Evolutionary conservation across 2,888 invertebrate genomes (phyloP).

Genomic region (Emesis russula): DNA sequence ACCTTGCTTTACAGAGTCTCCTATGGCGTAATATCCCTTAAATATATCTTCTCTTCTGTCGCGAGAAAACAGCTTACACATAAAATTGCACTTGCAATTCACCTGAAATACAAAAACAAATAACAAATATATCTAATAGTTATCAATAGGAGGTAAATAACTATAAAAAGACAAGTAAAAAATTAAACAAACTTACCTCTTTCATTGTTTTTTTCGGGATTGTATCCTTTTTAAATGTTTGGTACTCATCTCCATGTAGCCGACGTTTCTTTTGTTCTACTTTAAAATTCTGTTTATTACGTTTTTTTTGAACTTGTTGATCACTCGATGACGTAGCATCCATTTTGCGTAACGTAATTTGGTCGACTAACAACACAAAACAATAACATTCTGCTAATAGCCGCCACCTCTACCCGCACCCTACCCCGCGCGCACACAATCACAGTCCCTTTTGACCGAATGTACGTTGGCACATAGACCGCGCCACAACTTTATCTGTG

Average conservation of each 20-base stretch:
- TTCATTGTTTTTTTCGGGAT: not conserved
- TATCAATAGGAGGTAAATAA: too few relatives aligned
- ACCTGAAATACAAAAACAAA: not conserved
- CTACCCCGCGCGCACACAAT: not conserved
- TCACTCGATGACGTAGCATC: conserved; percentile 7
- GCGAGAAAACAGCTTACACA: not conserved
- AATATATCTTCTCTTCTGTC: conserved; percentile 7
- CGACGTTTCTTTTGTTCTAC: conserved; percentile 9
- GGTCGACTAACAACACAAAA: not conserved
- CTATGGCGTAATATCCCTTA: not conserved
- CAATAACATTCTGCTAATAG: not conserved
- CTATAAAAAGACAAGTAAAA: too few relatives aligned
- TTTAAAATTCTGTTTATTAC: conserved; percentile 7
- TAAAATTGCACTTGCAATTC: conserved; percentile 7
- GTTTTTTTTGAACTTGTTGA: not conserved
- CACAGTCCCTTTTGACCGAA: not conserved
- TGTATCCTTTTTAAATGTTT: conserved; percentile 7
- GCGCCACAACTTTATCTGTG: not conserved
- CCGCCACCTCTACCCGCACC: not conserved
- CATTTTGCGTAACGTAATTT: not conserved
- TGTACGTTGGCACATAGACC: not conserved
- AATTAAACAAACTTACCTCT: conserved; percentile 6
- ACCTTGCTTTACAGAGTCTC: not conserved
- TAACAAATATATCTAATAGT: not conserved
- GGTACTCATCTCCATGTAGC: conserved; percentile 2